Conservation (phyloP, 2,888 invertebrate genomes). For the Ophion ventricosus region DNA sequence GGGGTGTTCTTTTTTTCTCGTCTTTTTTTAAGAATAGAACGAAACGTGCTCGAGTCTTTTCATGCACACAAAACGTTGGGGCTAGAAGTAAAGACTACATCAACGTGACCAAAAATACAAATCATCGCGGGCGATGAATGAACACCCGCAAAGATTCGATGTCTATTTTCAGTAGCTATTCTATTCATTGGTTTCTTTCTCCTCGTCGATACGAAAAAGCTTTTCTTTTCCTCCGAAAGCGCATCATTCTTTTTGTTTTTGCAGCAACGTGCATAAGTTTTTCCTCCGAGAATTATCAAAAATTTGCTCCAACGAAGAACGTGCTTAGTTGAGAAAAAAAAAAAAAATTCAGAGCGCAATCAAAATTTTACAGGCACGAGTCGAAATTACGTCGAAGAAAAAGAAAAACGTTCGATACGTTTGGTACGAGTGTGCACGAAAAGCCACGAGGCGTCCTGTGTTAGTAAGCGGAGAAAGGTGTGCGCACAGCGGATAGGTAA, state of each 20-base stretch:
- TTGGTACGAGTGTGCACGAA: neutral
- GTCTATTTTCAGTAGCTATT: constrained; percentile 52
- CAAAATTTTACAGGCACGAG: neutral
- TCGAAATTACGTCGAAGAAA: neutral
- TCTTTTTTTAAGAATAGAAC: constrained; percentile 9
- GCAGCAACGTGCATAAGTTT: neutral
- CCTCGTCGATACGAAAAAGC: neutral
- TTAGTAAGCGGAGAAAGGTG: constrained; percentile 55
- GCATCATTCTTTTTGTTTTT: neutral
- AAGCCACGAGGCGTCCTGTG: constrained; percentile 24
- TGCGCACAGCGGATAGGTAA: constrained; percentile 46
- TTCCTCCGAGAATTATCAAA: neutral
- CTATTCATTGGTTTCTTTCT: constrained; percentile 1
- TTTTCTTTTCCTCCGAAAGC: neutral
- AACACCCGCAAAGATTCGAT: constrained; percentile 51
- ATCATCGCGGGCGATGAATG: constrained; percentile 32
- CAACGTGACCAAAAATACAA: constrained; percentile 47
- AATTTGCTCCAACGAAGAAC: neutral
- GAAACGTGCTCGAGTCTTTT: neutral
- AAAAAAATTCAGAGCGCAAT: neutral
- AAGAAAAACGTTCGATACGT: constrained; percentile 6
- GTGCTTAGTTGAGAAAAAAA: neutral
- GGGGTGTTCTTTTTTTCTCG: too few species aligned
- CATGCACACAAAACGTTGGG: neutral
- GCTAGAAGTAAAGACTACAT: constrained; percentile 16